A percentile compares a stretch with the other conserved stretches of the same genome.
These are phyloP conservation scores for Sinohyriopsis cumingii DNA, from an alignment of 2,888 invertebrate species.

Conservation along the genomic window DNA sequence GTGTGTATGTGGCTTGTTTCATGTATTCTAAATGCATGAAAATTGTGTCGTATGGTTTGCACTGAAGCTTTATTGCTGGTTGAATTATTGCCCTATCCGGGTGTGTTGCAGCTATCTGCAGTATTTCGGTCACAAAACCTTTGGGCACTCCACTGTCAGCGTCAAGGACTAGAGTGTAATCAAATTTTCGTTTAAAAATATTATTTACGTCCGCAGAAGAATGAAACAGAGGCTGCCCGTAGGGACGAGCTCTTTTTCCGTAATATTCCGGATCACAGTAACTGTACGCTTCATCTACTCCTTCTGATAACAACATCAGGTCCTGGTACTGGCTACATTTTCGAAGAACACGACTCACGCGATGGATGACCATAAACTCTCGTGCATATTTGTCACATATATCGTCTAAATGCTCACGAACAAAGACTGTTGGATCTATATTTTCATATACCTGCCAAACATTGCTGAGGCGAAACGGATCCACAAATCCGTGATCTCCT, in stretches of 20 bases:
- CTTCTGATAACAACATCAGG: slow-evolving; percentile 62
- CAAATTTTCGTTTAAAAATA: no score
- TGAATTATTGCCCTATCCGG: slow-evolving; percentile 63
- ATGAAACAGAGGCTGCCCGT: no score
- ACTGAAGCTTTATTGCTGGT: slow-evolving; percentile 59
- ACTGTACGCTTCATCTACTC: slow-evolving; percentile 53
- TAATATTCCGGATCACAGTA: no score
- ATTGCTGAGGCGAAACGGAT: slow-evolving; percentile 46
- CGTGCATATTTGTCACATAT: no score
- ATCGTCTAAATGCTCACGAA: slow-evolving; percentile 54
- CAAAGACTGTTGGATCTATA: slow-evolving; percentile 46
- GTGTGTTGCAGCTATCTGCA: slow-evolving; percentile 60
- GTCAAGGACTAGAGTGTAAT: slow-evolving; percentile 61
- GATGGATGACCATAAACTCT: slow-evolving; percentile 63
- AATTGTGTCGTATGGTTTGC: no score
- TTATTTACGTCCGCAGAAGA: no score
- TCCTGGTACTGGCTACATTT: slow-evolving; percentile 67
- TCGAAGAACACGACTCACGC: slow-evolving; percentile 55
- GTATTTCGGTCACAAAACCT: slow-evolving; percentile 51
- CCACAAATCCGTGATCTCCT: slow-evolving; percentile 47
- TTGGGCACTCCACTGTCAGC: slow-evolving; percentile 59
- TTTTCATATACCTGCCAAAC: slow-evolving; percentile 56
- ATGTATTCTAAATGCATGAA: slow-evolving; percentile 63
- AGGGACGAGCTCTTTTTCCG: no score
- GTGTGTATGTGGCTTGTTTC: slow-evolving; percentile 59